Base-by-base conservation (phyloP, 1,140 invertebrate genomes). In the Colletes latitarsis region DNA sequence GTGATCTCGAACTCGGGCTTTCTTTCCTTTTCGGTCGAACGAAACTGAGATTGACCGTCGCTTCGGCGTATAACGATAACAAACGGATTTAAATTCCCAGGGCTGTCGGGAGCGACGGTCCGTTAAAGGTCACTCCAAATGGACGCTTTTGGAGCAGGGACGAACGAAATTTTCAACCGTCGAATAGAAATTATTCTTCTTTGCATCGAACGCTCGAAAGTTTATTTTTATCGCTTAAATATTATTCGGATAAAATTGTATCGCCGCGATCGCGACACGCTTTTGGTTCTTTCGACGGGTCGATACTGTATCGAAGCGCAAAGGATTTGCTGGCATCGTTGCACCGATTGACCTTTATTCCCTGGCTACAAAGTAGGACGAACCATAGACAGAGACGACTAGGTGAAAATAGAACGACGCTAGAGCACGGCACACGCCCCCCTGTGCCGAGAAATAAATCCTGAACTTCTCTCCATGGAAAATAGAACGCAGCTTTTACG, bases 291-390 rank as follows among this genome's bases (percentile, higher is more conserved):
- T 82, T 85, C 62, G 83, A 53, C 30, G 66, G 80, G 49, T 78
- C 84, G 83, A 85, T 85, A 73, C 49, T 64, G 83, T 55, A 67
- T 85, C 83, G 75, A 72, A 76, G 78, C 84, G 81, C 78, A 73
- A 72, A 77, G 74, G 72, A 74, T 60, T 70, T 83, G 58, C 60
- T 77, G 58, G 77, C 85, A 86, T 77, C 84, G 84, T 81, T 86
- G 85, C 85, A 87, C 82, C 67, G 74, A 77, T 78, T 83, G 82
- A 83, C 81, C 85, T 87, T 87, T 86, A 86, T 71, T 46, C 57
- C 49, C 52, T 71, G 71, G 39, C 12, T 77, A 53, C 49, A 64
- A 83, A 81, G 73, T 76, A 49, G 69, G 63, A 73, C 74, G 15
- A 66, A 75, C 52, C 43, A 66, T 80, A 81, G 49, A 71, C 68